Percentiles rank a stretch among this genome's conserved stretches.
These are phyloP conservation scores for Oostethus manadensis DNA, from an alignment of 2,113 vertebrate genomes.

Conservation along the genomic window DNA sequence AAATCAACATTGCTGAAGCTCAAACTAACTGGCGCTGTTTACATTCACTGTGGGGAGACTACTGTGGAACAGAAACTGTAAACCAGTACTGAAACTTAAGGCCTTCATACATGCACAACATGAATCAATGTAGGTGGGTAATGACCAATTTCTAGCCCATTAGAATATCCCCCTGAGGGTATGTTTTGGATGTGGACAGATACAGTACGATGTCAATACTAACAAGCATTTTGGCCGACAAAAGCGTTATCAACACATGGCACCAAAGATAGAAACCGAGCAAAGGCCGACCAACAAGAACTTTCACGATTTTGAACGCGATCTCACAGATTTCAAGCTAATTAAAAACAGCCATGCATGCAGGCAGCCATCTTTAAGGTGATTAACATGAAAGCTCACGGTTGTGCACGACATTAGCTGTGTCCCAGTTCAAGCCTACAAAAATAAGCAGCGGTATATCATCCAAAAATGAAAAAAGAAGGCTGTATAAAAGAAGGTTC, in stretches of 20 bases:
- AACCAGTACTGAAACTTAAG: conserved; percentile 59
- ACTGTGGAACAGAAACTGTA: conserved; percentile 54
- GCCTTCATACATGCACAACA: conserved; percentile 49
- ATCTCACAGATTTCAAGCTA: neutral
- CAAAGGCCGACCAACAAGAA: conserved; percentile 1
- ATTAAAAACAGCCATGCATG: neutral
- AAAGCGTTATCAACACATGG: neutral
- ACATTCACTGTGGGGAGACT: conserved; percentile 44
- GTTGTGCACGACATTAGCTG: neutral
- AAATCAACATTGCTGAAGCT: conserved; percentile 62
- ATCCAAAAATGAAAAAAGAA: too few relatives aligned
- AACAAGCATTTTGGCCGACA: conserved; percentile 8
- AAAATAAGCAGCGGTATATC: too few relatives aligned
- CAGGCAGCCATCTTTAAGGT: neutral
- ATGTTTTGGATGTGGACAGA: conserved; percentile 9
- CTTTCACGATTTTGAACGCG: conserved; percentile 4
- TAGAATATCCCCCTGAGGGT: neutral
- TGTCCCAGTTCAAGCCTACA: neutral
- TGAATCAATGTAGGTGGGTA: conserved; percentile 32
- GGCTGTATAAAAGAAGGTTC: too few relatives aligned
- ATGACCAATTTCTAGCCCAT: conserved; percentile 2
- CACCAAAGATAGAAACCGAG: neutral
- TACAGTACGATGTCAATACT: conserved; percentile 8
- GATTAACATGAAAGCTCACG: neutral
- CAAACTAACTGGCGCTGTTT: conserved; percentile 51